phyloP scores from a whole-genome alignment of 2,888 invertebrate species.

The Drosophila birchii region DNA sequence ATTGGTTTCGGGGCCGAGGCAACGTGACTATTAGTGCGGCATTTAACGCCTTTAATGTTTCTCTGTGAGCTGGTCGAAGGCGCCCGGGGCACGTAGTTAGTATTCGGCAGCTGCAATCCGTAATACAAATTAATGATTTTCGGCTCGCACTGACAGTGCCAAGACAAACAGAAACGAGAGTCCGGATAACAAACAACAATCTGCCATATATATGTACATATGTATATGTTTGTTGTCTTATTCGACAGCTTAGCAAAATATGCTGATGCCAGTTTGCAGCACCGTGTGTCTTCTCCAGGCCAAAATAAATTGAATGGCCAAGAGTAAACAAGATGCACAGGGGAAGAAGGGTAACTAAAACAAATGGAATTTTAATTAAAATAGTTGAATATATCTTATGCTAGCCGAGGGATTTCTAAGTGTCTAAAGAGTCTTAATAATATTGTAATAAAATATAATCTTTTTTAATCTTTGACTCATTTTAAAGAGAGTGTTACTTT shows the following conservation, averaged over 20 bases:
- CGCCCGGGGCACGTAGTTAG: slow-evolving; percentile 41
- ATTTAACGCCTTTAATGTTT: slow-evolving; percentile 41
- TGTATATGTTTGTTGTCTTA: slow-evolving; percentile 32
- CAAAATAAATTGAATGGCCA: slow-evolving; percentile 31
- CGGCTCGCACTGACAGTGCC: slow-evolving; percentile 8
- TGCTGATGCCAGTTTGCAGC: slow-evolving; percentile 23
- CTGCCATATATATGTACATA: slow-evolving; percentile 26
- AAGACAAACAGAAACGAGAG: slow-evolving; percentile 38
- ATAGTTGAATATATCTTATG: not conserved
- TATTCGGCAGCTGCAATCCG: slow-evolving; percentile 40
- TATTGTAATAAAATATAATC: not conserved
- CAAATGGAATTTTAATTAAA: not conserved
- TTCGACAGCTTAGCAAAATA: slow-evolving; percentile 38
- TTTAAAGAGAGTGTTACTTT: not conserved
- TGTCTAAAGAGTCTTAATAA: not conserved
- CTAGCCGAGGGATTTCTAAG: not conserved
- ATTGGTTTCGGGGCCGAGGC: slow-evolving; percentile 14
- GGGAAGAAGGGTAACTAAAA: not conserved
- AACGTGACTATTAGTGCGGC: slow-evolving; percentile 46
- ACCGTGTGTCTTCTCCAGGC: slow-evolving; percentile 7
- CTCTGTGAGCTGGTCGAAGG: slow-evolving; percentile 31
- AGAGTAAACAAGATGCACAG: slow-evolving; percentile 23
- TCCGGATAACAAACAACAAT: slow-evolving; percentile 43
- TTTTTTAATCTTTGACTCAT: not conserved
- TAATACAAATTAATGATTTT: slow-evolving; percentile 45